phyloP scores from a whole-genome alignment of 2,797 vertebrate species.

The Pipistrellus pipistrellus region DNA sequence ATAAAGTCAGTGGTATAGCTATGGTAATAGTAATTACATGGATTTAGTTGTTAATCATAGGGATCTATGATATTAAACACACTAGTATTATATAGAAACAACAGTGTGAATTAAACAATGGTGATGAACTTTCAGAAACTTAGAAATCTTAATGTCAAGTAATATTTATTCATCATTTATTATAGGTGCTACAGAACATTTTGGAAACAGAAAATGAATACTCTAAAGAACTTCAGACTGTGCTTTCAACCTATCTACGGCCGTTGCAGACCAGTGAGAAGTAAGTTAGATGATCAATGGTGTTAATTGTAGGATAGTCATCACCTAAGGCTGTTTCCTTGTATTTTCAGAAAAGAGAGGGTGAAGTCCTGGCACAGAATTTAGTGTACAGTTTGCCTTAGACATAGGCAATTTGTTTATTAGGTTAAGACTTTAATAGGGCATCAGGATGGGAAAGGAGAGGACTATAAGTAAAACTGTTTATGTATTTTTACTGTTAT shows the following conservation, averaged over 20 bases:
- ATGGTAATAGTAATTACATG: too few species aligned
- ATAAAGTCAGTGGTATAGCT: neutral
- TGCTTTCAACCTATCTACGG: slow-evolving; percentile 95
- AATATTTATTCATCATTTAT: slow-evolving; percentile 62
- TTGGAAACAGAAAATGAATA: slow-evolving; percentile 98
- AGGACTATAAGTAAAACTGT: neutral
- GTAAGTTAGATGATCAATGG: slow-evolving; percentile 87
- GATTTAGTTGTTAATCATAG: neutral
- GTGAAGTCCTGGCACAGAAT: accelerated
- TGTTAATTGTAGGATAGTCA: neutral
- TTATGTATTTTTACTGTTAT: neutral
- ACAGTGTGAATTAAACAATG: neutral
- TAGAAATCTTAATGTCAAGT: neutral
- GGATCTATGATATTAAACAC: too few species aligned
- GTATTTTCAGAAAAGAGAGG: neutral
- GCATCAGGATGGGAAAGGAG: neutral
- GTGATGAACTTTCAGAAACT: neutral
- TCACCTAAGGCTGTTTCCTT: neutral
- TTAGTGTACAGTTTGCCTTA: neutral
- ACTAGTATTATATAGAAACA: too few species aligned
- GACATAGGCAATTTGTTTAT: neutral
- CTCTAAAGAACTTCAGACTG: slow-evolving; percentile 96
- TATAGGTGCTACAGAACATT: slow-evolving; percentile 98
- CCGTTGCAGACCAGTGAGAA: slow-evolving; percentile 96
- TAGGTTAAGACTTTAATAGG: neutral